These are phyloP conservation scores for Acanthococcus lagerstroemiae DNA, from an alignment of 2,888 invertebrate species.

Conservation along the genomic window DNA sequence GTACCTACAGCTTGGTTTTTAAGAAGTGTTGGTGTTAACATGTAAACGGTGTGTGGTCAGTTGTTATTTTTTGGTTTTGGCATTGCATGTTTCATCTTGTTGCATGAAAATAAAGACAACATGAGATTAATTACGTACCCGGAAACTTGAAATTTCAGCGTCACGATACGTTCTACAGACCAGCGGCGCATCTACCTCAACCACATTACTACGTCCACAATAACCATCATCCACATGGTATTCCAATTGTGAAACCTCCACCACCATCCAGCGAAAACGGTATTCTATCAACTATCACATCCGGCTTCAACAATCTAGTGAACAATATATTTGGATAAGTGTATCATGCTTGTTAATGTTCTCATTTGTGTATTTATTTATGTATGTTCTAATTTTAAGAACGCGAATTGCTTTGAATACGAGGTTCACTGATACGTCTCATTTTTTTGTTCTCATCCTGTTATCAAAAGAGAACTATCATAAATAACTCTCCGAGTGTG, in stretches of 20 bases:
- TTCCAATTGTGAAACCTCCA: conserved; percentile 39
- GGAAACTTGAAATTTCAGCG: conserved; percentile 36
- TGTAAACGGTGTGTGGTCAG: no score
- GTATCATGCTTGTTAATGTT: conserved; percentile 4
- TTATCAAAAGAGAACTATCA: no score
- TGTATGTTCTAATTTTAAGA: no score
- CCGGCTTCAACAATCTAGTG: conserved; percentile 65
- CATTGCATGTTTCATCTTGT: no score
- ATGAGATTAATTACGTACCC: neutral
- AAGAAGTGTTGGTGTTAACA: no score
- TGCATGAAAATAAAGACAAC: no score
- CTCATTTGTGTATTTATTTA: conserved; percentile 19
- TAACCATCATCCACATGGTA: conserved; percentile 42
- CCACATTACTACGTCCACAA: conserved; percentile 41
- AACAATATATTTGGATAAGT: conserved; percentile 61
- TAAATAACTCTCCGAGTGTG: no score
- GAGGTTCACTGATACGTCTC: no score
- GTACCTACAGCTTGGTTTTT: no score
- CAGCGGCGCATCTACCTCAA: conserved; percentile 38
- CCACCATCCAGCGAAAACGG: conserved; percentile 47
- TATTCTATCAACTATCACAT: conserved; percentile 64
- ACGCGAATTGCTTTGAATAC: no score
- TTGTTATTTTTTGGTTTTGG: no score
- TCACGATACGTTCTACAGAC: conserved; percentile 50
- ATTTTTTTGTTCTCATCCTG: no score